A percentile compares a stretch with the other conserved stretches of the same genome.
Evolutionary conservation across 2,888 invertebrate species (phyloP).

Genomic region (Teinopalpus imperialis): DNA sequence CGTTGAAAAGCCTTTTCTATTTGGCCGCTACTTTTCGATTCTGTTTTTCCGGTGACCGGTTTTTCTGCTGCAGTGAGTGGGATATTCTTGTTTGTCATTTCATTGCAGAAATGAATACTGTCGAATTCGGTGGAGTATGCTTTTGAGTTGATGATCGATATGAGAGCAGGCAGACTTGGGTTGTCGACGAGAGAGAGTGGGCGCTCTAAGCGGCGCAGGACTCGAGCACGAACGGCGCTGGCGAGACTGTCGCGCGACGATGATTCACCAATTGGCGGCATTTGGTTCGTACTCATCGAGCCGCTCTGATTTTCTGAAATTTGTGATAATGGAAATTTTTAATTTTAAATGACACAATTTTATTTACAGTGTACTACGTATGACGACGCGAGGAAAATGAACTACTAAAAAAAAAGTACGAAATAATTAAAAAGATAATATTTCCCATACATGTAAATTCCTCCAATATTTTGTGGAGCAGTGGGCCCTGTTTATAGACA

Average conservation of each 20-base stretch:
- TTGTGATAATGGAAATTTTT: too few relatives aligned
- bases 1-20: conserved; percentile 41
- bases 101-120: conserved; percentile 27
- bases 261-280: conserved; percentile 33
- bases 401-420: too few relatives aligned
- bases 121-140: conserved; percentile 52
- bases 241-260: conserved; percentile 55
- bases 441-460: too few relatives aligned
- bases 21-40: conserved; percentile 46
- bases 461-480: too few relatives aligned
- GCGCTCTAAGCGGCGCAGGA: conserved; percentile 49
- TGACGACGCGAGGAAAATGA: too few relatives aligned
- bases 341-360: too few relatives aligned
- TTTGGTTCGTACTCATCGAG: conserved; percentile 38
- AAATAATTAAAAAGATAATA: too few relatives aligned
- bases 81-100: conserved; percentile 36
- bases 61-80: conserved; percentile 42
- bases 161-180: conserved; percentile 43
- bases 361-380: too few relatives aligned
- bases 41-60: conserved; percentile 32
- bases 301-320: conserved; percentile 49
- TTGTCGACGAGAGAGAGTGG: conserved; percentile 60
- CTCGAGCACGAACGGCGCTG: conserved; percentile 56
- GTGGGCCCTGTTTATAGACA: too few relatives aligned
- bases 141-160: conserved; percentile 48